A percentile compares a stretch with the other conserved stretches of the same genome.
Evolutionary conservation across 30 jellyfish, hydroid and myxozoan species (phyloP).

Genomic region (Hydractinia echinata): DNA sequence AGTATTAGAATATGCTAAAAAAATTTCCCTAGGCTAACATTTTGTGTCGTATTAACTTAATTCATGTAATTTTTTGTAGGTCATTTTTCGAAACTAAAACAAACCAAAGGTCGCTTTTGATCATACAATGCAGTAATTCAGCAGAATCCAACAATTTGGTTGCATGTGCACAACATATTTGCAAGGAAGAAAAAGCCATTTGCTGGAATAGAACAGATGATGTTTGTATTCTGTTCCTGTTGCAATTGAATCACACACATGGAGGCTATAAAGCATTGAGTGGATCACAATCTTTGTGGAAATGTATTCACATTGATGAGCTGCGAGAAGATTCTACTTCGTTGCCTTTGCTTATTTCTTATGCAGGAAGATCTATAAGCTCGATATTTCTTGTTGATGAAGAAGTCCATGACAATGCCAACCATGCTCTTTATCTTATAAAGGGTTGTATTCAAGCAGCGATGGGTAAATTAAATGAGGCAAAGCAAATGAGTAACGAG

Average conservation of each 20-base stretch:
- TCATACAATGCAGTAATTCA: constrained; percentile 51
- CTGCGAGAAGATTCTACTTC: constrained; percentile 54
- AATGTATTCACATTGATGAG: constrained; percentile 65
- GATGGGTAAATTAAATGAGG: constrained; percentile 11
- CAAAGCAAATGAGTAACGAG: constrained; percentile 5
- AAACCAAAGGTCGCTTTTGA: constrained; percentile 14
- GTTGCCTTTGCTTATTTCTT: constrained; percentile 44
- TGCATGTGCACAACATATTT: constrained; percentile 60
- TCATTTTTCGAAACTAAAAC: constrained; percentile 25
- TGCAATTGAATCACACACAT: constrained; percentile 16
- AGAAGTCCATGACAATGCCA: not conserved
- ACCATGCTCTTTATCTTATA: not conserved
- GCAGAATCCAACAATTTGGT: constrained; percentile 46
- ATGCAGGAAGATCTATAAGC: constrained; percentile 38
- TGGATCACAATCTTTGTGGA: constrained; percentile 41
- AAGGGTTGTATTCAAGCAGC: constrained; percentile 23
- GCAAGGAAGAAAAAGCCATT: constrained; percentile 35
- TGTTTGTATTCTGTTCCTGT: constrained; percentile 11
- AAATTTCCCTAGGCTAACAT: not conserved
- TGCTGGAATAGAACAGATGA: not conserved
- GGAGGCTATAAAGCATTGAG: constrained; percentile 13
- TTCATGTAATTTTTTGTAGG: constrained; percentile 15
- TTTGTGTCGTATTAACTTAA: not conserved
- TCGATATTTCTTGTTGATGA: constrained; percentile 17
- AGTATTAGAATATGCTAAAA: not conserved